These are phyloP conservation scores for Knipowitschia caucasica DNA, from an alignment of 2,797 vertebrate species.

Conservation along the genomic window DNA sequence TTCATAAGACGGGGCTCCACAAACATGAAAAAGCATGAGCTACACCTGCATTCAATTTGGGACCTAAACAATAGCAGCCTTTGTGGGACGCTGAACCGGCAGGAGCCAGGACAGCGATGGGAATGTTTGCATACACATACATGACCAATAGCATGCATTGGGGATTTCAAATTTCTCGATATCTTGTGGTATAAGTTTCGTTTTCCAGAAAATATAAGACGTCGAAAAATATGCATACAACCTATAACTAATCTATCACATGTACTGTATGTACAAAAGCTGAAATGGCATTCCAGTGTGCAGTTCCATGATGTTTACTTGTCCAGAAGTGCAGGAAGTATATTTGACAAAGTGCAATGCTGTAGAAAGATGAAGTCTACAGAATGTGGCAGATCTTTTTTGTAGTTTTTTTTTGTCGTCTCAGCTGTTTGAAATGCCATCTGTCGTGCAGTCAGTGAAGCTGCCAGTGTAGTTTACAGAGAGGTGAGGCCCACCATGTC, in stretches of 20 bases:
- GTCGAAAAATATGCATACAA: no score
- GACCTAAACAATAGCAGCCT: constrained; percentile 64
- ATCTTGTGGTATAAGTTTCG: no score
- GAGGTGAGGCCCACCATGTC: constrained; percentile 9
- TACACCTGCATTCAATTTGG: constrained; percentile 75
- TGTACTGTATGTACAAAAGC: no score
- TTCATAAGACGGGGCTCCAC: constrained; percentile 22
- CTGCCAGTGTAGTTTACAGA: constrained; percentile 29
- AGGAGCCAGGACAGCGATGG: constrained; percentile 21
- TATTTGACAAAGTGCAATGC: neutral
- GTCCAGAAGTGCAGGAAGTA: constrained; percentile 1
- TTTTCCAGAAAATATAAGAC: no score
- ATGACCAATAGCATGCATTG: neutral
- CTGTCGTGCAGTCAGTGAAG: constrained; percentile 18
- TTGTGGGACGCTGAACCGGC: constrained; percentile 47
- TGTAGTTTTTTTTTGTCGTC: constrained; percentile 12
- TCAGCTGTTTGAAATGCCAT: constrained; percentile 34
- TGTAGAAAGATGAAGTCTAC: neutral
- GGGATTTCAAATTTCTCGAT: neutral
- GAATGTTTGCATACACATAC: constrained; percentile 15
- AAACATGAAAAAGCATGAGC: constrained; percentile 34
- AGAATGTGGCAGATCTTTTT: constrained; percentile 2
- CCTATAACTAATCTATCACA: no score
- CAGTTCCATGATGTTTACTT: no score
- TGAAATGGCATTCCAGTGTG: no score